Evolutionary conservation across 2,797 vertebrate species (phyloP).

Genomic region (Eidolon dupreanum): DNA sequence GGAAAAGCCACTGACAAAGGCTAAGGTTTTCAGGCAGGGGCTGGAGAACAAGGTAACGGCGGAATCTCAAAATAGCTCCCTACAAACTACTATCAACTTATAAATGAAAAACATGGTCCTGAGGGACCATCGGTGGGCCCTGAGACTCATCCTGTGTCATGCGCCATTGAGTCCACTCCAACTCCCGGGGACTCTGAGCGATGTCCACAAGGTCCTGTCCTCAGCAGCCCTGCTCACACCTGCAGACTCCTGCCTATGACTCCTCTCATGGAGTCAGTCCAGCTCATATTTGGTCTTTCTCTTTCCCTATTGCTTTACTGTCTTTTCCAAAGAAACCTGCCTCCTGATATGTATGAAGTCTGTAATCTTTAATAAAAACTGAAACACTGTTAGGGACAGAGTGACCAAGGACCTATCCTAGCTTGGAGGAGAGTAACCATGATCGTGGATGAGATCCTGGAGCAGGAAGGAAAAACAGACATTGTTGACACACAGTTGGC

Average conservation of each 20-base stretch:
- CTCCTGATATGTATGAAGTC: not conserved
- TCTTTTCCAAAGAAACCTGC: not conserved
- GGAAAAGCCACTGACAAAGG: not conserved
- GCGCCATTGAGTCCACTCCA: not conserved
- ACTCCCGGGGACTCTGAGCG: not conserved
- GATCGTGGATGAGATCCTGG: not conserved
- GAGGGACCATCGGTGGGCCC: not conserved
- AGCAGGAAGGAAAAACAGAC: not conserved
- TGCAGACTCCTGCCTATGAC: not conserved
- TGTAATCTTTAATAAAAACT: not conserved
- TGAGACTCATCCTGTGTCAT: not conserved
- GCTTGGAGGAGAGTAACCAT: not conserved
- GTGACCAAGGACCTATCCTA: not conserved
- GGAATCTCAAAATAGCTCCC: not conserved
- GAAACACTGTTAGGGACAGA: not conserved
- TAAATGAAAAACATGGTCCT: not conserved
- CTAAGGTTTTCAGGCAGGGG: not conserved
- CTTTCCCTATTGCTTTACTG: not conserved
- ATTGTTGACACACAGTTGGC: too few species aligned
- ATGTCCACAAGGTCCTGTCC: not conserved
- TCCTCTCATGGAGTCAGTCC: not conserved
- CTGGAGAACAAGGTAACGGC: not conserved
- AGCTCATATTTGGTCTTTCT: not conserved
- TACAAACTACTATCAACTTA: not conserved
- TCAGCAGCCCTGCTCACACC: not conserved